A percentile compares a stretch with the other conserved stretches of the same genome.
Evolutionary conservation across 1,140 invertebrate genomes (phyloP).

Genomic region (Sycophila sp.): DNA sequence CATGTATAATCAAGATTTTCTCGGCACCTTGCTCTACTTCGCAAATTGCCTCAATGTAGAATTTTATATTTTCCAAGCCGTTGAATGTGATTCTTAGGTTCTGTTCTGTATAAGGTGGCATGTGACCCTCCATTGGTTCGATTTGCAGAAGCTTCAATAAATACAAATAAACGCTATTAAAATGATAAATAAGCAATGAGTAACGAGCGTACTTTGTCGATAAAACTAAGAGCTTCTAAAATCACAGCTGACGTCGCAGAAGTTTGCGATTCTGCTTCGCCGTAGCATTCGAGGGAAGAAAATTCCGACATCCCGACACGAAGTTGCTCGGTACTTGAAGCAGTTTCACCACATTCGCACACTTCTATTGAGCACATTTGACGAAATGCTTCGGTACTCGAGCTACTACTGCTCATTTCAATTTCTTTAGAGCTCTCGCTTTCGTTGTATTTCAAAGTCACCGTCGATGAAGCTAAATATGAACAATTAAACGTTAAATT

Average conservation of each 20-base stretch:
- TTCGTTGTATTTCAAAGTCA: too few species aligned
- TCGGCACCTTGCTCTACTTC: conserved; percentile 56
- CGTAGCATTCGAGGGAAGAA: not conserved
- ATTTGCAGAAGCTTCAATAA: conserved; percentile 51
- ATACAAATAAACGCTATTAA: not conserved
- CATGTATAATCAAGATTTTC: conserved; percentile 52
- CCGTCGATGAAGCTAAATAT: too few species aligned
- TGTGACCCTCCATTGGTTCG: conserved; percentile 51
- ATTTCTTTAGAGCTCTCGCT: too few species aligned
- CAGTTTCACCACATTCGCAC: not conserved
- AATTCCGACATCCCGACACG: not conserved
- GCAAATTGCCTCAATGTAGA: conserved; percentile 51
- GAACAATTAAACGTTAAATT: too few species aligned
- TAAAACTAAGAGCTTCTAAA: not conserved
- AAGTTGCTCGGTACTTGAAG: too few species aligned
- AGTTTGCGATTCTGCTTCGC: too few species aligned
- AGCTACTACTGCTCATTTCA: too few species aligned
- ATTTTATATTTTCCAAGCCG: conserved; percentile 48
- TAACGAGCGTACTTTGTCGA: conserved; percentile 18
- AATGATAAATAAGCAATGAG: too few species aligned
- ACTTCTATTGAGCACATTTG: not conserved
- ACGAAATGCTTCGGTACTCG: too few species aligned
- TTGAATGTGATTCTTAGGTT: conserved; percentile 55
- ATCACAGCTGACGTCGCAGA: too few species aligned
- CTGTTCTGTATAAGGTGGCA: conserved; percentile 57